Percentiles rank a stretch among this genome's conserved stretches.
Evolutionary conservation across 2,888 invertebrate genomes (phyloP).

Genomic region (Neelides folsomi): DNA sequence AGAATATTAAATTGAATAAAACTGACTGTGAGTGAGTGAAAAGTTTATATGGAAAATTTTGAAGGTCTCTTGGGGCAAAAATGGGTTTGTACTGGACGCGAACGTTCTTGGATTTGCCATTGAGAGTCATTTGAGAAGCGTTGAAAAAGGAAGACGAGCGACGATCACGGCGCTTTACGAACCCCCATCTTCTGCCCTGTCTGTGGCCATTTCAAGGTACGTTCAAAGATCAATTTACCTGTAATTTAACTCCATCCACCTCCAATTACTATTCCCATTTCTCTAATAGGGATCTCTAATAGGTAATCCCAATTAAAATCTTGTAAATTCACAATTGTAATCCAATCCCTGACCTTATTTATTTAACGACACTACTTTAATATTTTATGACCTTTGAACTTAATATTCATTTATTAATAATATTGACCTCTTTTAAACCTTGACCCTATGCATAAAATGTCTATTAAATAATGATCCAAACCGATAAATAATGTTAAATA

Average conservation of each 20-base stretch:
- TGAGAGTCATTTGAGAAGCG: conserved; percentile 28
- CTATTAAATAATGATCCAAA: too few species aligned
- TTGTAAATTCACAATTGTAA: too few species aligned
- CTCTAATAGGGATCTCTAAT: neutral
- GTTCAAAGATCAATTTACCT: neutral
- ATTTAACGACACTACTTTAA: neutral
- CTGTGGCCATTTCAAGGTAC: conserved; percentile 25
- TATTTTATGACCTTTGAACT: neutral
- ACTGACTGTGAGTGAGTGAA: too few species aligned
- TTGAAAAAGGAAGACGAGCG: conserved; percentile 27
- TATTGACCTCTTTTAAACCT: too few species aligned
- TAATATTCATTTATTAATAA: neutral
- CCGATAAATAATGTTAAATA: neutral
- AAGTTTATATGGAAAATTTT: too few species aligned
- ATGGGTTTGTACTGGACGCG: conserved; percentile 29
- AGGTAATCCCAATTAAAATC: neutral
- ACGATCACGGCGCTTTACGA: conserved; percentile 30
- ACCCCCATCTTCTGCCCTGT: conserved; percentile 20
- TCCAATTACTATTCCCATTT: neutral
- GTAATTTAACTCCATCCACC: neutral
- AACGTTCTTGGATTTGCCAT: conserved; percentile 30
- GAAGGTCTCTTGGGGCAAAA: conserved; percentile 25
- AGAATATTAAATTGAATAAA: too few species aligned
- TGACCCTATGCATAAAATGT: too few species aligned
- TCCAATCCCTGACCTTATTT: neutral